Evolutionary conservation across 2,888 invertebrate species (phyloP).

Genomic region (Drosophila phalerata): DNA sequence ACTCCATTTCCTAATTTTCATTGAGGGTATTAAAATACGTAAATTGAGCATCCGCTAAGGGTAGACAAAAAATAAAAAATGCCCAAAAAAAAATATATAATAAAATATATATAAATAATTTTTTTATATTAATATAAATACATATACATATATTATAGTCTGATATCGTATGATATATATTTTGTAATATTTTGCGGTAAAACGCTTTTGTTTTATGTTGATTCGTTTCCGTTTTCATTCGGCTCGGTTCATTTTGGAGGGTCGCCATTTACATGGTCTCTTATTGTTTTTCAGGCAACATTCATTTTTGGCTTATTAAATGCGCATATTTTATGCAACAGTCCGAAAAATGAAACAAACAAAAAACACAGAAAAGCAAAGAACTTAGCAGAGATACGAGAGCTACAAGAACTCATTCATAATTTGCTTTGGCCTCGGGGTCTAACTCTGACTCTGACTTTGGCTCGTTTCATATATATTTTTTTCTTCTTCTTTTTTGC

Average conservation of each 20-base stretch:
- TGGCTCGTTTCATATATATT: constrained; percentile 28
- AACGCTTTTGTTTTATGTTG: constrained; percentile 55
- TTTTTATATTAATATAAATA: not conserved
- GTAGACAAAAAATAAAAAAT: constrained; percentile 1
- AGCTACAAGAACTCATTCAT: constrained; percentile 61
- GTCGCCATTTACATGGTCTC: constrained; percentile 56
- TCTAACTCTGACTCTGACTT: constrained; percentile 22
- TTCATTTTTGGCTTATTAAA: constrained; percentile 72
- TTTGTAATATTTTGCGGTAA: constrained; percentile 52
- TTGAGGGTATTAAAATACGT: constrained; percentile 21
- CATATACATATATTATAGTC: not conserved
- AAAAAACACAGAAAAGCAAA: not conserved
- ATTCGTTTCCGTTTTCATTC: constrained; percentile 36
- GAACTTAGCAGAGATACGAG: constrained; percentile 23
- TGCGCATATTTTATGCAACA: constrained; percentile 77
- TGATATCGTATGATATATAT: constrained; percentile 31
- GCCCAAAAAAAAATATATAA: constrained; percentile 24
- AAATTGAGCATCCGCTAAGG: constrained; percentile 34
- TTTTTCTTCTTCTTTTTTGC: constrained; percentile 42
- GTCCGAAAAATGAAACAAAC: constrained; percentile 13
- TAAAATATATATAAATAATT: constrained; percentile 1
- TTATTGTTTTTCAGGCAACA: constrained; percentile 41
- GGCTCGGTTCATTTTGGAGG: constrained; percentile 24
- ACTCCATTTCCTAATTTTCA: not conserved
- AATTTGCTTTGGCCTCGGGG: constrained; percentile 54